Evolutionary conservation across 2,113 vertebrate genomes (phyloP), one percentile per base, ranked within the genome.

Genomic region (Synchiropus splendidus): DNA sequence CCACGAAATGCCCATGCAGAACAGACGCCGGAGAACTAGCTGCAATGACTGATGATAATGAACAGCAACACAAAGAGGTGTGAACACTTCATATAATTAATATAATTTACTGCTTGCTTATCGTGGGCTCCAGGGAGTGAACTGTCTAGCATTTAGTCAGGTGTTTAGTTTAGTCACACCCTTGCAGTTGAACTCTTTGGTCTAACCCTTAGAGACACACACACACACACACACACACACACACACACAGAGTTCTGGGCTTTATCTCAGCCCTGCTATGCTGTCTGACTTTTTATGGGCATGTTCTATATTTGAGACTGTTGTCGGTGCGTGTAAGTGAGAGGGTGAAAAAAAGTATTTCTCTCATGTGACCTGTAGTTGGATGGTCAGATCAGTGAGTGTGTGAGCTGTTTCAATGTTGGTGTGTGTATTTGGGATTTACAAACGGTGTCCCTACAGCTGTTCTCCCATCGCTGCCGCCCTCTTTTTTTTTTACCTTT

Each of bases 231-330:
- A 51, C 37, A 35, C 38, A 62, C 47, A 35, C 32, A 43, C 30
- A 54, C 42, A 52, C 30, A 59, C 3, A 44, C 55, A 76, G 62
- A 66, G 57, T 42, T 64, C 64, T 75, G 70, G 60, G 58, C 74
- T 58, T 70, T 64, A 68, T 78, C 34, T 39, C 58, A 49, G 18
- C 10, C 53, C 50, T 63, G 49, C 70, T 74, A 85, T 83, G 79
- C 78, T 88, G 79, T 74, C 64, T 92, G 89, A 85, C 94, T 96
- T 94, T 97, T 96, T 98, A 98, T 93, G 94, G 94, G 86, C 92
- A 97, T 98, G 94, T 95, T 97, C 94, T 97, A 96, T 94, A 93
- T 95, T 96, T 93, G 85, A 89, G 71, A 64, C 81, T 83, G 79
- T 64, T 75, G 81, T 80, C 73, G 67, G 74, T 75, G 54, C 58